Percentiles rank a stretch among this genome's conserved stretches.
Conservation (phyloP, 2,797 vertebrate genomes). For the Alfaro cultratus region DNA sequence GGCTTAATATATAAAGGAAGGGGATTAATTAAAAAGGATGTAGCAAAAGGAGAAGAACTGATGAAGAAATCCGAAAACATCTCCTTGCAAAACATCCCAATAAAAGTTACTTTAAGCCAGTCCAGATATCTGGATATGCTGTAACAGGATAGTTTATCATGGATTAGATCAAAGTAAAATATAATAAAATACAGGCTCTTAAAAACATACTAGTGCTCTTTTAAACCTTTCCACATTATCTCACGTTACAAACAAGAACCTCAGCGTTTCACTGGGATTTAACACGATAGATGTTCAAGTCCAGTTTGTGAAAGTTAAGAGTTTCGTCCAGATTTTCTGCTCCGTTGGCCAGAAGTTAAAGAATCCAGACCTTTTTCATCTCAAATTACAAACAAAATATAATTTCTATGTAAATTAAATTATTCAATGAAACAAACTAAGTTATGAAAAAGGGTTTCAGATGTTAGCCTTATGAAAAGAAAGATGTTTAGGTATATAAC, state of each 20-base stretch:
- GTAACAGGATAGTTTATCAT: not conserved
- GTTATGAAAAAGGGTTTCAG: too few relatives aligned
- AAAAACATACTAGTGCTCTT: not conserved
- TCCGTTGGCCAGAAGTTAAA: too few relatives aligned
- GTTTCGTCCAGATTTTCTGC: too few relatives aligned
- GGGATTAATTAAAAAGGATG: conserved; percentile 11
- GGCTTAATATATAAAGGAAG: conserved; percentile 19
- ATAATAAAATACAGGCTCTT: not conserved
- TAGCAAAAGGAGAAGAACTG: conserved; percentile 3
- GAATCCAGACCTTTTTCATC: too few relatives aligned
- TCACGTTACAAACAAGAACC: not conserved
- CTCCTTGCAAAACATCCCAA: not conserved
- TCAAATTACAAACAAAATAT: too few relatives aligned
- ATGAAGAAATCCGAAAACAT: not conserved
- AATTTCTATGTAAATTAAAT: too few relatives aligned
- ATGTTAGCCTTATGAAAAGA: too few relatives aligned
- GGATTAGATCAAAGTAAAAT: not conserved
- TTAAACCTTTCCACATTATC: not conserved
- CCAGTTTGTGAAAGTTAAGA: not conserved
- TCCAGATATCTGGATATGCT: not conserved
- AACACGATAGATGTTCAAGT: not conserved
- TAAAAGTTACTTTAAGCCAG: not conserved
- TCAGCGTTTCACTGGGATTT: not conserved
- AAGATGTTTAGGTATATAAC: too few relatives aligned
- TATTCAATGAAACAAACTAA: too few relatives aligned